A percentile compares a stretch with the other conserved stretches of the same genome.
Conservation (phyloP, 2,888 invertebrate species). For the Eremobia ochroleuca region DNA sequence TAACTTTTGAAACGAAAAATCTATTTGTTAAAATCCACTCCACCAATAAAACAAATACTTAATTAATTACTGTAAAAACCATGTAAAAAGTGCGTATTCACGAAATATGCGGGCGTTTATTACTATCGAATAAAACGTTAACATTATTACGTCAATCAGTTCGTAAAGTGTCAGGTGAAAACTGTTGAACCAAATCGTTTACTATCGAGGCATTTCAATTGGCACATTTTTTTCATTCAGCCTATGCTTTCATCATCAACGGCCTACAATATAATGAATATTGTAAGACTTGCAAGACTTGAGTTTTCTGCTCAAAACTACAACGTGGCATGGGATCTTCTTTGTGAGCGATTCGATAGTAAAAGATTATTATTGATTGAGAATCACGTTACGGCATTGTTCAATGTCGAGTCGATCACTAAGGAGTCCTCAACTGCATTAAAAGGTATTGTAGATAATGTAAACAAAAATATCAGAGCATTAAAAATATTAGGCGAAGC, state of each 20-base stretch:
- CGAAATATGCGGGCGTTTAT: slow-evolving; percentile 48
- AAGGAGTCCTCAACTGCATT: background rate
- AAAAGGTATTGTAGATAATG: background rate
- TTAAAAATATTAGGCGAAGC: too few species aligned
- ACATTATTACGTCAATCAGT: slow-evolving; percentile 35
- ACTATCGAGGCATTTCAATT: background rate
- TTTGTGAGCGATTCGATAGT: background rate
- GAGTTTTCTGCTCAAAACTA: background rate
- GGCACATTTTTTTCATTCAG: slow-evolving; percentile 4
- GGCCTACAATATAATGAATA: background rate
- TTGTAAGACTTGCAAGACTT: too few species aligned
- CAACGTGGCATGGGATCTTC: background rate
- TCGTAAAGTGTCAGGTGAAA: slow-evolving; percentile 33
- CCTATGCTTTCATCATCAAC: background rate
- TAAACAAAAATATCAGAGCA: too few species aligned
- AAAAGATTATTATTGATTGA: background rate
- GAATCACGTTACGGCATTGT: background rate
- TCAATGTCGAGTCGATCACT: background rate
- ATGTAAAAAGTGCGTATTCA: background rate
- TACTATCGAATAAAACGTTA: slow-evolving; percentile 17
- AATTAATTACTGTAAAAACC: background rate
- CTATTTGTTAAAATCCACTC: background rate
- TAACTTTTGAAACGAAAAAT: background rate
- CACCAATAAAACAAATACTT: background rate
- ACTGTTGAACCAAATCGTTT: slow-evolving; percentile 39